Base-by-base conservation (phyloP, 2,888 invertebrate genomes). In the Physocephala rufipes region DNA sequence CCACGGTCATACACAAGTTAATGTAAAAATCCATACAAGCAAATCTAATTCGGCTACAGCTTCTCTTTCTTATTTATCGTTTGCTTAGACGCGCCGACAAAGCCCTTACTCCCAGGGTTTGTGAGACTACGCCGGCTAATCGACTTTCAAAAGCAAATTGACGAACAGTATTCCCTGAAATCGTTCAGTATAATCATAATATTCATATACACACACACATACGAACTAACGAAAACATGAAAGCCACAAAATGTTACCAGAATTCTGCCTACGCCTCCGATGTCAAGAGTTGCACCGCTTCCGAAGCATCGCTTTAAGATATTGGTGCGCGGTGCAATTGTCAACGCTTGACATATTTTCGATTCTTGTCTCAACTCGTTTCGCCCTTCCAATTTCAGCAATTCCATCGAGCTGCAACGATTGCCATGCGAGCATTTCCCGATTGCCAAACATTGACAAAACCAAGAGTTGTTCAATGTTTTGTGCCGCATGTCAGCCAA, bases 371-470 rank as follows among this genome's bases (percentile, higher is more conserved):
- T 36, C 71, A 58, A 63, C 36, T 26, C 66, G 36, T 63, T 73
- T 49, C 59, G 36, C 36, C 36, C 4, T 4, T 71, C 58, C 61
- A 58, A 43, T 45, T 67, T 49, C 59, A 67, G 72, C 45, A 66
- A n/a, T 49, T 68, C 70, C 61, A 64, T 72, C 45, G 43, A 66
- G 7, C 51, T 72, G 45, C 64, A 71, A 73, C 71, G 74, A 72
- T 73, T 73, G 71, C 75, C 70, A 72, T 72, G n/a, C n/a, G 72
- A 47, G 74, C 70, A 71, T 74, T 74, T 73, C 73, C 73, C 70
- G 73, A 73, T 74, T 75, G 75, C 73, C 75, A 75, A 75, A 75
- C 70, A 75, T 74, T 73, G 67, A 59, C 58, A 59, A 58, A 21
- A 58, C 28, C 58, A 53, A 62, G 55, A 58, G 43, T 49, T 43